Evolutionary conservation across 2,888 invertebrate genomes (phyloP).

Genomic region (Tenodera sinensis): DNA sequence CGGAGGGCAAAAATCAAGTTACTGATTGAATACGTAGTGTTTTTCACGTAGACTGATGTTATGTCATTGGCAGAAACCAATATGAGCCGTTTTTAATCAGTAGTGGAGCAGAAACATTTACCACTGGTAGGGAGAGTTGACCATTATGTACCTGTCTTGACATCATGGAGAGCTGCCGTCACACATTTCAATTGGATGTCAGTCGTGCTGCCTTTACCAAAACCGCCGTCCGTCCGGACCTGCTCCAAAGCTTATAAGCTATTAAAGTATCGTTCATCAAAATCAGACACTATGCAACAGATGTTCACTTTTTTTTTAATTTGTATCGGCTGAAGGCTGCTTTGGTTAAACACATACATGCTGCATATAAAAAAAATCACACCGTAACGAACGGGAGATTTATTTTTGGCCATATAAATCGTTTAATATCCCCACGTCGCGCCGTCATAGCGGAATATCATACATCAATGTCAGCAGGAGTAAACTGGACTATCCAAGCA

Average conservation of each 20-base stretch:
- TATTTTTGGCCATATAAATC: neutral
- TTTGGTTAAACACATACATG: neutral
- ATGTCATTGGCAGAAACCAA: no score
- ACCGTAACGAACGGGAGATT: neutral
- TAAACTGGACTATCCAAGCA: neutral
- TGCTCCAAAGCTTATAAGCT: neutral
- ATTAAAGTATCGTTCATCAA: neutral
- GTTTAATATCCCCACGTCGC: neutral
- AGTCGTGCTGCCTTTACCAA: neutral
- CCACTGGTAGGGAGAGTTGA: neutral
- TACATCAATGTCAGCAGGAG: constrained; percentile 6
- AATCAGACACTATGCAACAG: neutral
- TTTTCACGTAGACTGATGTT: no score
- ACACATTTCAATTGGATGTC: neutral
- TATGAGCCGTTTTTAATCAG: no score
- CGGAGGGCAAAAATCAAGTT: no score
- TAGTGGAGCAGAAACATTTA: no score
- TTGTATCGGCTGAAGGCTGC: neutral
- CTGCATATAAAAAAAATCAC: neutral
- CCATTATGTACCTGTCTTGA: neutral
- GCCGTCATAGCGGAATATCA: neutral
- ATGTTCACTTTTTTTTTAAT: neutral
- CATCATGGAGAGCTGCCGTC: neutral
- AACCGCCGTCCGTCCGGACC: neutral
- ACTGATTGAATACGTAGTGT: no score